Conservation (phyloP, 2,797 vertebrate genomes). For the Sitta carolinensis region DNA sequence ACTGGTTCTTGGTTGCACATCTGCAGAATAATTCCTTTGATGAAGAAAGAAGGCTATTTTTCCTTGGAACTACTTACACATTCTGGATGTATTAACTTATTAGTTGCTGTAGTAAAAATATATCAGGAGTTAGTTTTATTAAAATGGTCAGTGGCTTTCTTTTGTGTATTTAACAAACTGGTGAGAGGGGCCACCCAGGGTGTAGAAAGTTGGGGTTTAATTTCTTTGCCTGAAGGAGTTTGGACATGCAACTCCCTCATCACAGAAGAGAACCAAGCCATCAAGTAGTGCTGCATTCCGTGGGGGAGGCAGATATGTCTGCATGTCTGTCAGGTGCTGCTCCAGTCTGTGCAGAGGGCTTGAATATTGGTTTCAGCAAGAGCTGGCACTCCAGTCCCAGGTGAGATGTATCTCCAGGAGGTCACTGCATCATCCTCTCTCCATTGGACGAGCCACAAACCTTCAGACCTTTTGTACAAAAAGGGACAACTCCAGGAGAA, state of each 20-base stretch:
- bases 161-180: neutral
- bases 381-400: neutral
- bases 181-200: neutral
- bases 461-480: neutral
- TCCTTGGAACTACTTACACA: neutral
- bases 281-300: neutral
- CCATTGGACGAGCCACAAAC: neutral
- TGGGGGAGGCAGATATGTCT: neutral
- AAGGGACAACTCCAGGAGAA: neutral
- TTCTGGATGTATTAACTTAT: neutral
- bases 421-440: neutral
- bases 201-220: neutral
- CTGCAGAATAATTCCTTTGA: neutral
- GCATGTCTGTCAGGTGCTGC: neutral
- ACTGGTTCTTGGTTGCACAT: neutral
- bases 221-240: neutral
- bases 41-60: neutral
- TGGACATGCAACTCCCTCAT: neutral
- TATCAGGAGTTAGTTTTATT: neutral
- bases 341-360: neutral
- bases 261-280: neutral
- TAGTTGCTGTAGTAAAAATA: neutral
- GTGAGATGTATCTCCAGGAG: neutral
- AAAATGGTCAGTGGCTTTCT: neutral
- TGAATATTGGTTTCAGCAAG: neutral